Percentiles rank a stretch among this genome's conserved stretches.
Conservation (phyloP, 1,140 invertebrate species). For the Uloborus diversus region DNA sequence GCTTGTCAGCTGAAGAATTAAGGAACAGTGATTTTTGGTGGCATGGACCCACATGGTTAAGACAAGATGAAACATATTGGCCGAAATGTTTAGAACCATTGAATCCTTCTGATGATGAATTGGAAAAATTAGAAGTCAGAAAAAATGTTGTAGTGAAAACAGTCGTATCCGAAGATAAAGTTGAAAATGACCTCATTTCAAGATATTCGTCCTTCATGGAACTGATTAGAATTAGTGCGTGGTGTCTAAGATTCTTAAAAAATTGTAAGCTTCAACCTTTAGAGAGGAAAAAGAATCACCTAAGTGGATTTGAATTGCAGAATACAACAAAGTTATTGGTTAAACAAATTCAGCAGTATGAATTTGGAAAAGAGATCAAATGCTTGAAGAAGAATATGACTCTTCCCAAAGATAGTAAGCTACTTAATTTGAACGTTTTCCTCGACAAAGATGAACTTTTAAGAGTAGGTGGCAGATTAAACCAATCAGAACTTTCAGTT, state of each 20-base stretch:
- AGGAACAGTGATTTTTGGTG: neutral
- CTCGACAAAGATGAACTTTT: constrained; percentile 12
- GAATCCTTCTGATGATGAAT: neutral
- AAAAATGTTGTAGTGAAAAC: neutral
- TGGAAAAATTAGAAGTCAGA: neutral
- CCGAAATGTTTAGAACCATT: neutral
- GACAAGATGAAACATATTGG: neutral
- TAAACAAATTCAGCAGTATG: neutral
- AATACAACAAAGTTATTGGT: too few relatives aligned
- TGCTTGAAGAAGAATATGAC: neutral
- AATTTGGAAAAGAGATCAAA: neutral
- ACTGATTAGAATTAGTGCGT: neutral
- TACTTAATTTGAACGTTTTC: neutral
- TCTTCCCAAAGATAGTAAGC: constrained; percentile 1
- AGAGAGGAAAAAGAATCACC: neutral
- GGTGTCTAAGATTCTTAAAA: neutral
- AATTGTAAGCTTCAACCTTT: neutral
- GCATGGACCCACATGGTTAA: constrained; percentile 2
- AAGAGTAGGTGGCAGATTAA: constrained; percentile 15
- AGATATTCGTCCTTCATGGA: neutral
- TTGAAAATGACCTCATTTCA: too few relatives aligned
- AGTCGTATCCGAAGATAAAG: too few relatives aligned
- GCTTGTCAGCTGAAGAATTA: neutral
- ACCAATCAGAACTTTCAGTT: neutral
- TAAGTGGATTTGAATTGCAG: neutral